Conservation (phyloP, 92 coral and sea anemone species). For the Metridium senile region DNA sequence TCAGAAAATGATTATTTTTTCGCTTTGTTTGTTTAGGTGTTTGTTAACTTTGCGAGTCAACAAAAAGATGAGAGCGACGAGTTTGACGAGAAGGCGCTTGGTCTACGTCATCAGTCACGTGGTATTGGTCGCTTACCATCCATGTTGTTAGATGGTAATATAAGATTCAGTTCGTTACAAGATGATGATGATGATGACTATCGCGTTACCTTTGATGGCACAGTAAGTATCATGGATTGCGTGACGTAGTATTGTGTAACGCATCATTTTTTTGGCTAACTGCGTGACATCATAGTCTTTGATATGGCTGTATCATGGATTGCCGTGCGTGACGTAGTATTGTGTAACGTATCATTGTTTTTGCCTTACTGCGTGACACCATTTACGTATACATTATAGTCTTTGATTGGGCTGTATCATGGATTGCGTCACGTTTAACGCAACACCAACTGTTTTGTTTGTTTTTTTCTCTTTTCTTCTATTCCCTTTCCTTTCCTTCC, state of each 20-base stretch:
- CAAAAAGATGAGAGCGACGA: constrained; percentile 93
- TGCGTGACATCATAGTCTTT: too few relatives aligned
- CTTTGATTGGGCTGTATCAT: too few relatives aligned
- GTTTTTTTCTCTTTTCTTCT: too few relatives aligned
- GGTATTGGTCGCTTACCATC: constrained; percentile 51
- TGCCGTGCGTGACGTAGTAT: too few relatives aligned
- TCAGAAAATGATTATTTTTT: background rate
- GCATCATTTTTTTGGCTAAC: too few relatives aligned
- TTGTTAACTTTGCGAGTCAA: constrained; percentile 94
- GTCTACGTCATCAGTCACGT: background rate
- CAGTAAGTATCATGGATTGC: constrained; percentile 28
- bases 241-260: background rate
- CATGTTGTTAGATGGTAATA: constrained; percentile 53
- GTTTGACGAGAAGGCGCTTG: constrained; percentile 46
- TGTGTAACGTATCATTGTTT: too few relatives aligned
- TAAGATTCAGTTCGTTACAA: constrained; percentile 67
- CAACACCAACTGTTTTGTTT: too few relatives aligned
- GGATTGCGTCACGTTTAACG: too few relatives aligned
- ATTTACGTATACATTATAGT: too few relatives aligned
- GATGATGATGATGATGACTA: constrained; percentile 53
- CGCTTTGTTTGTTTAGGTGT: constrained; percentile 83
- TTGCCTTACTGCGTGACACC: too few relatives aligned
- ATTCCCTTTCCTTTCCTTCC: too few relatives aligned
- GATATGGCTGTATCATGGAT: too few relatives aligned
- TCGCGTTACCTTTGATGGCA: constrained; percentile 49